phyloP scores from a whole-genome alignment of 2,113 vertebrate species.

The Ageneiosus marmoratus region DNA sequence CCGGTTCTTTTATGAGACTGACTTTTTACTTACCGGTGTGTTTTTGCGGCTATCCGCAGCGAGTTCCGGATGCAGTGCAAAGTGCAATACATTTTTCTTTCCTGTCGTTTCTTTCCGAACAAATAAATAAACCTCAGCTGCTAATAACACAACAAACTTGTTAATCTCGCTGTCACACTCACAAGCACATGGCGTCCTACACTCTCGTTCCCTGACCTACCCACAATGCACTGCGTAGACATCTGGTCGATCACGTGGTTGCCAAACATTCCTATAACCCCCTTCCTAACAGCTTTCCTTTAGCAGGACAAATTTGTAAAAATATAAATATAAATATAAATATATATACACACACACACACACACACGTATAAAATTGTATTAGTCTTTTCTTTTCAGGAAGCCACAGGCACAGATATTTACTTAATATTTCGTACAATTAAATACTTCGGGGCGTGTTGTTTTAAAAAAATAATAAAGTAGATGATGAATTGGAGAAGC shows the following conservation, averaged over 20 bases:
- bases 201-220: slow-evolving; percentile 70
- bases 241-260: not conserved
- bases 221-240: slow-evolving; percentile 66
- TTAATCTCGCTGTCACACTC: slow-evolving; percentile 33
- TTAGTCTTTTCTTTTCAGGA: no score
- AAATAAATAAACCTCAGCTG: not conserved
- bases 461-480: no score
- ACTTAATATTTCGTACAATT: no score
- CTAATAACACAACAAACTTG: not conserved
- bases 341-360: no score
- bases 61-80: slow-evolving; percentile 69
- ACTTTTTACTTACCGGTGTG: slow-evolving; percentile 64
- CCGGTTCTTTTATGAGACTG: not conserved
- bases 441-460: no score
- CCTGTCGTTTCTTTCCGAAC: not conserved
- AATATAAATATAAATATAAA: no score
- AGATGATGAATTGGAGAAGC: no score
- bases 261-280: not conserved
- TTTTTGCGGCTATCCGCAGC: slow-evolving; percentile 60
- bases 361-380: no score
- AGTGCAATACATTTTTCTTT: slow-evolving; percentile 66
- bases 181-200: slow-evolving; percentile 78
- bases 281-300: no score
- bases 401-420: no score
- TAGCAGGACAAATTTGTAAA: no score